Base-by-base conservation (phyloP, 2,113 vertebrate genomes). In the Halichoeres trimaculatus region DNA sequence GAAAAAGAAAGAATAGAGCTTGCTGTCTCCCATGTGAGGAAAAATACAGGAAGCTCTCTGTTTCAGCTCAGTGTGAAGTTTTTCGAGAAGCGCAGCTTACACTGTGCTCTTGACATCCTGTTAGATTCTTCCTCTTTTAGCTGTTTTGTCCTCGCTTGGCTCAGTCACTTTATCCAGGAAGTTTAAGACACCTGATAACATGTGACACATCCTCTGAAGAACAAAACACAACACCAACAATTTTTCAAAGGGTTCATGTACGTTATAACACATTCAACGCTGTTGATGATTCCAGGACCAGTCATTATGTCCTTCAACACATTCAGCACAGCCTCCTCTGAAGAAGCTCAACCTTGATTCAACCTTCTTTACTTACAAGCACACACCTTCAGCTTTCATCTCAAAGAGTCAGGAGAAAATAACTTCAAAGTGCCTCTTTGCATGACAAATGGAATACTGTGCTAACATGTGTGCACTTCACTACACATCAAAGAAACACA, bases 1-100 rank as follows among this genome's bases (percentile, higher is more conserved):
- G 64, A 65, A 75, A 20, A 66, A 50, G 70, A 71, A 83, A 77
- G 50, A 85, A 72, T 57, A 35, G 55, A 83, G 65, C 53, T 80
- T 53, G 62, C 84, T 30, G 59, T 70, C 82, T 83, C 88, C 82
- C 78, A 81, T 75, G 77, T 87, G 80, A 85, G 60, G 79, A 66
- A 58, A n/a, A 76, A 81, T 70, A 72, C 71, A 73, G 67, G 74
- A 52, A 58, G 60, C 65, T 64, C 53, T 65, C 52, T 57, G 77
- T 76, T 85, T 26, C 16, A 48, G 70, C 58, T 74, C 69, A 81
- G 73, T 38, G 57, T 60, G 63, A 71, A 65, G 67, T 43, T 80
- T 70, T 50, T 35, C 76, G 69, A n/a, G 41, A 81, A 84, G 59
- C 10, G 19, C 19, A 36, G 17, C 54, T 69, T 45, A 51, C 26